Percentiles rank a stretch among this genome's conserved stretches.
phyloP scores from a whole-genome alignment of 2,113 vertebrate genomes.

The Sula dactylatra region DNA sequence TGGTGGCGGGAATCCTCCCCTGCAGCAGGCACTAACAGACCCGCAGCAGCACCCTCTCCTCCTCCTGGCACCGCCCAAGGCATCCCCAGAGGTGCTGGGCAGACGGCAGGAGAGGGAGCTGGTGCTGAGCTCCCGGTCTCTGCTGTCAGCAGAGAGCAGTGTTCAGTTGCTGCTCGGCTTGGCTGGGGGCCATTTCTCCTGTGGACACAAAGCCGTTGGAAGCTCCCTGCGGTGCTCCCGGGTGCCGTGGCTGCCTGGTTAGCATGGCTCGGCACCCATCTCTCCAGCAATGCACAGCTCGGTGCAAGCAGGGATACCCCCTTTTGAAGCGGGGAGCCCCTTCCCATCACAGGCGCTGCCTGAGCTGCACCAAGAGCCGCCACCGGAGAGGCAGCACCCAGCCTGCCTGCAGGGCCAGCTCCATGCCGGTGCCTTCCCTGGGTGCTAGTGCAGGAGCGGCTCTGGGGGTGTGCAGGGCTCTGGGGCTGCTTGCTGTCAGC shows the following conservation, averaged over 20 bases:
- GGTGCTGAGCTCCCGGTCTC: not conserved
- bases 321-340: not conserved
- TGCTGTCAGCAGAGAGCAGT: constrained; percentile 31
- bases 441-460: accelerated
- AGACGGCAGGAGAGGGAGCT: not conserved
- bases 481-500: not conserved
- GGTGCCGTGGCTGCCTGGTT: not conserved
- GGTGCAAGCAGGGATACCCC: not conserved
- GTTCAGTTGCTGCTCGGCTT: not conserved
- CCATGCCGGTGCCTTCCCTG: not conserved
- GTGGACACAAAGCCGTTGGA: not conserved
- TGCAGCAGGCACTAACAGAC: not conserved
- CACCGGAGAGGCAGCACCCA: not conserved
- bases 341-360: not conserved
- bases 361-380: not conserved
- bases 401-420: not conserved
- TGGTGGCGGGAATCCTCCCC: not conserved
- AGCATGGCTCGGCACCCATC: not conserved
- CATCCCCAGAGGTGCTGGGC: not conserved
- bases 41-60: not conserved
- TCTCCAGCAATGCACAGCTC: not conserved
- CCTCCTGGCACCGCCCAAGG: not conserved
- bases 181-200: not conserved
- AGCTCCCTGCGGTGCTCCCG: not conserved
- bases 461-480: not conserved